These are phyloP conservation scores for Ips nitidus DNA, from an alignment of 1,140 invertebrate species.

Conservation along the genomic window DNA sequence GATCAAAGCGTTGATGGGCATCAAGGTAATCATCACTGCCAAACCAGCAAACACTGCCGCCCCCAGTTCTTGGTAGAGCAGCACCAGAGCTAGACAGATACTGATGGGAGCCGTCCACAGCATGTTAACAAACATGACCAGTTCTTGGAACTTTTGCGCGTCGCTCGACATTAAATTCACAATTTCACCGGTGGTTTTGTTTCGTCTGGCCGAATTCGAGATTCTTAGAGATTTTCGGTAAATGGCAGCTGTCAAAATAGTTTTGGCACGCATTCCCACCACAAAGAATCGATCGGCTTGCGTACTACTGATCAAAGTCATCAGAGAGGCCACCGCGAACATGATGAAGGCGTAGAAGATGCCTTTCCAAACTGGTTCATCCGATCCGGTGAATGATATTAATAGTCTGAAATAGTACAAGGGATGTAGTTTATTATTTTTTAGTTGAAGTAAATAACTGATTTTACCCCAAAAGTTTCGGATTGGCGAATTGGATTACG, in stretches of 20 bases:
- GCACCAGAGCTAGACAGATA: slow-evolving; percentile 82
- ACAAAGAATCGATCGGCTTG: slow-evolving; percentile 90
- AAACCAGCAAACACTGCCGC: slow-evolving; percentile 83
- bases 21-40: slow-evolving; percentile 86
- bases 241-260: slow-evolving; percentile 87
- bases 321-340: slow-evolving; percentile 75
- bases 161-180: slow-evolving; percentile 94
- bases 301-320: slow-evolving; percentile 86
- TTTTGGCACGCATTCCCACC: slow-evolving; percentile 87
- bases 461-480: slow-evolving; percentile 68
- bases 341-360: slow-evolving; percentile 77
- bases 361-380: slow-evolving; percentile 80
- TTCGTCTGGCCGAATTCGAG: slow-evolving; percentile 76
- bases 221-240: slow-evolving; percentile 85
- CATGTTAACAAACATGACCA: slow-evolving; percentile 89
- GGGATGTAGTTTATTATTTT: neutral
- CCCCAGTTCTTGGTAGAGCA: slow-evolving; percentile 84
- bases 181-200: slow-evolving; percentile 77
- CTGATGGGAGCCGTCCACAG: slow-evolving; percentile 96
- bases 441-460: neutral
- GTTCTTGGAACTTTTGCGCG: slow-evolving; percentile 79
- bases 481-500: slow-evolving; percentile 83
- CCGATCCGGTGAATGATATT: slow-evolving; percentile 65
- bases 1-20: slow-evolving; percentile 86
- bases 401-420: slow-evolving; percentile 58